Evolutionary conservation across 2,888 invertebrate species (phyloP), one percentile per base, ranked within the genome.

Genomic region (Mellilla xanthometata): DNA sequence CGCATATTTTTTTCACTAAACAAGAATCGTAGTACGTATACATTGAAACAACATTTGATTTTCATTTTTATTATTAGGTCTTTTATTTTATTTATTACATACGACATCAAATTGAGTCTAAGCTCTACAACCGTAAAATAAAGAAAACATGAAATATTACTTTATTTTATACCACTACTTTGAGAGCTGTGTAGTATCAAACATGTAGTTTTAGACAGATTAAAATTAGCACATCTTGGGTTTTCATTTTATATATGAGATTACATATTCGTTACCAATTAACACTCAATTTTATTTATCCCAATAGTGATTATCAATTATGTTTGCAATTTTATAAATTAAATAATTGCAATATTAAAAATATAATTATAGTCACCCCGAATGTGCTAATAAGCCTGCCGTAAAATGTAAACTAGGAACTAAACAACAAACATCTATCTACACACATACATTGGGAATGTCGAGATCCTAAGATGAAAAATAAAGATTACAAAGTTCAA

Each of bases 391-490:
- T 24, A 2, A n/a, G 1, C 8, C 24, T n/a, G n/a, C 8, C n/a
- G 8, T 5, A 7, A n/a, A n/a, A 24, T 24, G 15, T 19, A 32
- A 42, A 44, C 35, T 58, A 58, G 53, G 55, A 58, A 58, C 71
- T 76, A 73, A 73, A 64, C 65, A 58, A 65, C 57, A 64, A 62
- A 60, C 50, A 55, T 6, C n/a, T n/a, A 15, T 47, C 61, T 67
- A 65, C 70, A 76, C 68, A 69, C 36, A 66, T 65, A 75, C 65
- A 76, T 67, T 65, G 70, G 87, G 83, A 87, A 87, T 84, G 86
- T 84, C 76, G 84, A 87, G 80, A 85, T 83, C 81, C 69, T 72
- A 66, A 63, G 63, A 59, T 60, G 61, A 58, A 52, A 58, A 65
- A 65, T n/a, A n/a, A 23, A n/a, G 2, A 24, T 61, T 62, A 63